Base-by-base conservation (phyloP, 2,888 invertebrate species). In the Apeira syringaria region DNA sequence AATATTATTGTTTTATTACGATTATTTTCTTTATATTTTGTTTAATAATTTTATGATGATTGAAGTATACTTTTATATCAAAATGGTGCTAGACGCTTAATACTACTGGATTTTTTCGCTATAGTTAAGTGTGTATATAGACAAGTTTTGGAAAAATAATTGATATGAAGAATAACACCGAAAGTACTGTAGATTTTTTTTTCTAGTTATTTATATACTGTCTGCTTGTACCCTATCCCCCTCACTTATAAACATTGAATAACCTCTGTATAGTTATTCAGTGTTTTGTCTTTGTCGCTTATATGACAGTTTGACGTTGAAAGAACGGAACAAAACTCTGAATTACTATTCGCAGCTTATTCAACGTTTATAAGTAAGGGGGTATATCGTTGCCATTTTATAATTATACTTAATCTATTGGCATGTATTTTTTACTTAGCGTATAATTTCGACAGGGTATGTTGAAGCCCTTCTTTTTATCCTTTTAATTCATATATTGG, bases 1-100 rank as follows among this genome's bases (percentile, higher is more conserved):
- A 72, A 72, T 70, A 68, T 79, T 80, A 77, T 70, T 68, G 68
- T 69, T 68, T 65, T 65, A 69, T 64, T 15, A 59, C 68, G 10
- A 20, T 43, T 38, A n/a, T n/a, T 25, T 69, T 63, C 79, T 79
- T 74, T 79, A 71, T 75, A 40, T 74, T 74, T 80, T 76, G 82
- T 67, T 87, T 86, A 73, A 74, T 85, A 86, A 85, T 85, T 74
- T 87, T 85, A 85, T 86, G 77, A 83, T 84, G 59, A 69, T 76
- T 68, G 69, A 74, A 70, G 76, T 81, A 81, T 83, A 85, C 77
- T 71, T 43, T 79, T 82, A 80, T 84, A 85, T 86, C 76, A 68
- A 79, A 86, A 88, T 88, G 89, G 89, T 89, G 89, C 89, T 89
- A 89, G 87, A 85, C 72, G 86, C 85, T 87, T 77, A 26, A 38